These are phyloP conservation scores for Diplogasteroides magnus DNA, from an alignment of 1,140 invertebrate species.

Conservation along the genomic window DNA sequence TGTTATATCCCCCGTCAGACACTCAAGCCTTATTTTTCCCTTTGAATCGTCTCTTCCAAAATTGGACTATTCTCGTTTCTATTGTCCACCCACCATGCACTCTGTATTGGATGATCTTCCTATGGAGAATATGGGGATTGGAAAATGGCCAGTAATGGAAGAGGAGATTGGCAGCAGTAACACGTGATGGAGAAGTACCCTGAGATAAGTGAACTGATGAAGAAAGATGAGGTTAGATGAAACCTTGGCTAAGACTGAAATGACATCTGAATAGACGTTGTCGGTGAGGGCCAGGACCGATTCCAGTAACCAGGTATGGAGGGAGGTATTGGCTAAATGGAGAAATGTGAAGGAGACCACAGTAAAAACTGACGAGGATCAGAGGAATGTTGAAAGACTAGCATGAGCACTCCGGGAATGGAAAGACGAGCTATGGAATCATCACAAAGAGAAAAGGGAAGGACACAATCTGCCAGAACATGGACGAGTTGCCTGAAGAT, in stretches of 20 bases:
- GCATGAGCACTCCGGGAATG: conserved; percentile 88
- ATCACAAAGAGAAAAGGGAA: conserved; percentile 91
- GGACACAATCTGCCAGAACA: conserved; percentile 86
- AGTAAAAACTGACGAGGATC: conserved; percentile 68
- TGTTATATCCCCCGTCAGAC: background rate
- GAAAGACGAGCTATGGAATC: conserved; percentile 60
- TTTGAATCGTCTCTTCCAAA: background rate
- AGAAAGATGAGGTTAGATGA: background rate
- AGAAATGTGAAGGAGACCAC: background rate
- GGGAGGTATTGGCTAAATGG: conserved; percentile 1
- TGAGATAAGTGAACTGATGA: background rate
- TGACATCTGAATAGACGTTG: conserved; percentile 91
- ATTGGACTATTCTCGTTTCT: background rate
- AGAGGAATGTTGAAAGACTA: conserved; percentile 89
- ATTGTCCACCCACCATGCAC: conserved; percentile 68
- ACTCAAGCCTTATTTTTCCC: background rate
- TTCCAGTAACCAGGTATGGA: conserved; percentile 50
- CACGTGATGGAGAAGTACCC: conserved; percentile 79
- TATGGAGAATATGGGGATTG: conserved; percentile 83
- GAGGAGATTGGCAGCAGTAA: conserved; percentile 86
- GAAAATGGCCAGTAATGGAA: conserved; percentile 99
- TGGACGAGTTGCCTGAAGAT: conserved; percentile 74
- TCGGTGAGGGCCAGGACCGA: conserved; percentile 61
- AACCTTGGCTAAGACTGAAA: conserved; percentile 85
- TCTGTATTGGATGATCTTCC: conserved; percentile 79